Conservation (phyloP, 2,797 vertebrate genomes). For the Coranthus polyacanthus region DNA sequence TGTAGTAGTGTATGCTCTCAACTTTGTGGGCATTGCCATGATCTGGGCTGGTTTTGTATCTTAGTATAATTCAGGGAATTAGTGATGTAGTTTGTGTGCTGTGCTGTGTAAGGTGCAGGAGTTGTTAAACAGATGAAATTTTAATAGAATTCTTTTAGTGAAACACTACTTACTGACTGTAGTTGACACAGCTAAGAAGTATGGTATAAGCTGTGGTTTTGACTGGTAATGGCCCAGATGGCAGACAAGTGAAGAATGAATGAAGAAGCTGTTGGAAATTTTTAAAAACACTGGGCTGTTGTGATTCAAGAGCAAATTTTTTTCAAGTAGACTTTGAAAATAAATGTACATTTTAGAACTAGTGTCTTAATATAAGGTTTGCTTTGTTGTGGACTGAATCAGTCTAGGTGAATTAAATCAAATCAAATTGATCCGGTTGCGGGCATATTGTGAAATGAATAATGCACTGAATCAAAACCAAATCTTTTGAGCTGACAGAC, state of each 20-base stretch:
- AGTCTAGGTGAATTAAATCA: slow-evolving; percentile 12
- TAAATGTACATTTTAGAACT: background rate
- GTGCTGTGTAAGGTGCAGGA: background rate
- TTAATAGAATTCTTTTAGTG: slow-evolving; percentile 13
- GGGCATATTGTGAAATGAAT: slow-evolving; percentile 28
- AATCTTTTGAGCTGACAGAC: too few relatives aligned
- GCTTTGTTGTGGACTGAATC: slow-evolving; percentile 8
- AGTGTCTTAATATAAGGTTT: slow-evolving; percentile 1
- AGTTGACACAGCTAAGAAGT: background rate
- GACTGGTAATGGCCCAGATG: too few relatives aligned
- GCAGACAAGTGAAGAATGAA: too few relatives aligned
- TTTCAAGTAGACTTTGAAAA: background rate
- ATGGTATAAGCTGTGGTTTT: slow-evolving; percentile 8
- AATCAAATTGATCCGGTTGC: slow-evolving; percentile 4
- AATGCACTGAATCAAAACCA: slow-evolving; percentile 21
- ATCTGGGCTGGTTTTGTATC: slow-evolving; percentile 1
- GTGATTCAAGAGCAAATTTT: background rate
- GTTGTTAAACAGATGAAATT: background rate
- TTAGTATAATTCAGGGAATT: slow-evolving; percentile 4
- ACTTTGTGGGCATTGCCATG: slow-evolving; percentile 2
- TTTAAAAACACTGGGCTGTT: slow-evolving; percentile 1
- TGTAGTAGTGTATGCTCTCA: slow-evolving; percentile 9
- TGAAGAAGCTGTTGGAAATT: background rate
- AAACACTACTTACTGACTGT: background rate
- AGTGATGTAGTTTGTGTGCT: background rate